Percentiles rank a stretch among this genome's conserved stretches.
Conservation (phyloP, 2,888 invertebrate species). For the Biston stratarius region DNA sequence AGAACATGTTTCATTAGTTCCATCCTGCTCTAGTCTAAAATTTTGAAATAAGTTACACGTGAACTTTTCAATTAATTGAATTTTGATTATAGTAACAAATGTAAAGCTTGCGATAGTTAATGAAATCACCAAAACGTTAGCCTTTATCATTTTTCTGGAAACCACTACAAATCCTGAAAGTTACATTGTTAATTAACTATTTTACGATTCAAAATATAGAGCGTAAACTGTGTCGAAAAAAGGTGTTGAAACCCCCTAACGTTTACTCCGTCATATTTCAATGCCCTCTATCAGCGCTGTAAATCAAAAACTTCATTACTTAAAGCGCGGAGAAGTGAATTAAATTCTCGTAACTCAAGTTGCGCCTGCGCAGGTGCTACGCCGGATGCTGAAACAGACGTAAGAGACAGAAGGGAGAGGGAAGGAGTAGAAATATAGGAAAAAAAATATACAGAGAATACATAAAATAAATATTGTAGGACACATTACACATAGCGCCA, state of each 20-base stretch:
- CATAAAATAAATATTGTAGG: conserved; percentile 46
- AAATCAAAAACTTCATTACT: conserved; percentile 74
- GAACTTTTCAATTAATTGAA: too few relatives aligned
- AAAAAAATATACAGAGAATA: conserved; percentile 54
- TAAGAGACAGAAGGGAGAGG: conserved; percentile 40
- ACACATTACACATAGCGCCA: too few relatives aligned
- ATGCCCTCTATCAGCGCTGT: conserved; percentile 63
- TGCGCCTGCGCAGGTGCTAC: conserved; percentile 80
- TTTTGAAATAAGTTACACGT: too few relatives aligned
- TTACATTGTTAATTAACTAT: not conserved
- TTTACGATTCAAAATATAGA: conserved; percentile 21
- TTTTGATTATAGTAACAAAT: too few relatives aligned
- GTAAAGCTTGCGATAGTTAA: too few relatives aligned
- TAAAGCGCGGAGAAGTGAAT: conserved; percentile 70
- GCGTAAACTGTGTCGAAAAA: conserved; percentile 19
- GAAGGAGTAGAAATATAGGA: conserved; percentile 35
- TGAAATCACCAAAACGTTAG: too few relatives aligned
- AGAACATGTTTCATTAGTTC: too few relatives aligned
- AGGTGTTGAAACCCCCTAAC: conserved; percentile 29
- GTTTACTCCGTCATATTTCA: conserved; percentile 61
- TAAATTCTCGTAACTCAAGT: conserved; percentile 77
- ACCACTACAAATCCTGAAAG: not conserved
- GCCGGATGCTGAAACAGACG: conserved; percentile 78
- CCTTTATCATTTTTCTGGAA: not conserved
- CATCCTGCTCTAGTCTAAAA: too few relatives aligned